Evolutionary conservation across 1,140 invertebrate genomes (phyloP), one percentile per base, ranked within the genome.

Genomic region (Danaus plexippus): DNA sequence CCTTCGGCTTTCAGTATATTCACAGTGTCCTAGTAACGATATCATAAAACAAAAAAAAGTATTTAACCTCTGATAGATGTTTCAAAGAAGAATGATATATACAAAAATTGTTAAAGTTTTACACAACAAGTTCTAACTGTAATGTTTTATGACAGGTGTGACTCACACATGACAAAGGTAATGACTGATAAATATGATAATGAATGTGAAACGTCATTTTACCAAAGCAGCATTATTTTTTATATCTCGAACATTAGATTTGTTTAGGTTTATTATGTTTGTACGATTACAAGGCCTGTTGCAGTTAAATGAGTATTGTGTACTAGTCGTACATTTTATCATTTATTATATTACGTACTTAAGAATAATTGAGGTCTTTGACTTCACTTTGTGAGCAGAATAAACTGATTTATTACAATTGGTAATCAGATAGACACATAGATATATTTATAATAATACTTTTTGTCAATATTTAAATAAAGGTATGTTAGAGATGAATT

Each of bases 1-100:
- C 97, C 96, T 90, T 98, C 97, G 45, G 94, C 91, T 89, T 97
- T 98, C 90, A 99, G 91, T 63, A 96, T 92, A 75, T 96, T 96
- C 75, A 97, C 92, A 11, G 95, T 95, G 80, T 99, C 97, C 92
- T 97, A 84, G 73, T 43, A 52, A 47, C 41, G 59, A 63, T 11
- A 51, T 32, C 7, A n/a, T 45, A 45, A 45, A 45, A n/a, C 51
- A 32, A 32, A 32, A 32, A 32, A 32, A 4, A 3, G 22, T 32
- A 32, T 52, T 44, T 52, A 11, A 32, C 51, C 15, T 43, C 40
- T 40, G 12, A 52, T 3, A 22, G 43, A 42, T 52, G 40, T 52
- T 52, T 45, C 43, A 11, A 12, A 1, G 32, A 13, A 9, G 46
- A 47, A 9, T 5, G 22, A 53, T 46, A 47, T n/a, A 41, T 47